A percentile compares a stretch with the other conserved stretches of the same genome.
Conservation (phyloP, 2,113 vertebrate genomes). For the Aplodontia rufa region DNA sequence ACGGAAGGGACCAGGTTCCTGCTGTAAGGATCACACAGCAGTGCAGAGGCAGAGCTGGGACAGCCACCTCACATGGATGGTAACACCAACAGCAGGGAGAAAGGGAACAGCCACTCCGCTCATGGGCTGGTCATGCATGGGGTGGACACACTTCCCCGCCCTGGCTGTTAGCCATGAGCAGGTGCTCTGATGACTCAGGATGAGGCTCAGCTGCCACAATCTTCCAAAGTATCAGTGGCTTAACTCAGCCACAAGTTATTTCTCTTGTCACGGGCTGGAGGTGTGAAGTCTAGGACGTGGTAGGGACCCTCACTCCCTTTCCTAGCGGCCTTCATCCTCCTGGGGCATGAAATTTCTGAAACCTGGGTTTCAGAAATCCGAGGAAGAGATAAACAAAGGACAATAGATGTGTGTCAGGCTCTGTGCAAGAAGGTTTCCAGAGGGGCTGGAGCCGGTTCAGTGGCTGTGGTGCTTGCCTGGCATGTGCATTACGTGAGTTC, state of each 20-base stretch:
- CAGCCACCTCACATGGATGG: accelerated
- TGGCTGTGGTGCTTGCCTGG: no score
- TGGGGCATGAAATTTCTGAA: no score
- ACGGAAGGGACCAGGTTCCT: neutral
- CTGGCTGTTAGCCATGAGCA: no score
- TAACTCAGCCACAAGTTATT: neutral
- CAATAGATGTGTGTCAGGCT: accelerated
- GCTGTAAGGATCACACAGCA: no score
- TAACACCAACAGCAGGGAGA: neutral
- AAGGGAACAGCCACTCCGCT: neutral
- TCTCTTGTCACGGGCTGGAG: neutral
- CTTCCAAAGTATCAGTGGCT: neutral
- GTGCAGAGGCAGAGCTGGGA: neutral
- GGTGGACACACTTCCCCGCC: no score
- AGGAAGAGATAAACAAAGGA: neutral
- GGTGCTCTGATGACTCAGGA: no score
- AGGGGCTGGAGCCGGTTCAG: no score
- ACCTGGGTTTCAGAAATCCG: neutral
- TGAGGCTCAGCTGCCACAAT: no score
- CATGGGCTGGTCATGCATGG: no score
- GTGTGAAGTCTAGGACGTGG: no score
- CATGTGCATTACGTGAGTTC: no score
- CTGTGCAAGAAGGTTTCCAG: neutral
- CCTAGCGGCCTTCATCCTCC: neutral
- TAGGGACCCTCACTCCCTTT: no score